Conservation (phyloP, 2,888 invertebrate genomes). For the Ormyrus pomaceus region DNA sequence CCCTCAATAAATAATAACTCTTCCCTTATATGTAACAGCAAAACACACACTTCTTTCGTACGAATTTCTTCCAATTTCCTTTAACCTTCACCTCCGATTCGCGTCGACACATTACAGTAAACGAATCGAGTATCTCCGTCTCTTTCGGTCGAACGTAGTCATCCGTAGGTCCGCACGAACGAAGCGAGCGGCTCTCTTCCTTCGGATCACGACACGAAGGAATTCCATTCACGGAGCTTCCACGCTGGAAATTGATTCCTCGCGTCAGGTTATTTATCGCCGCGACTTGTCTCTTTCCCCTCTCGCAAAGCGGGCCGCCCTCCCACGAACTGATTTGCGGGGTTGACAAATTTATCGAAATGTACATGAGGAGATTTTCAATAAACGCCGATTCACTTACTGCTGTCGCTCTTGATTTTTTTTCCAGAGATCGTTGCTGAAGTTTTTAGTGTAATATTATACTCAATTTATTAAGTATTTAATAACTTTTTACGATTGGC, state of each 20-base stretch:
- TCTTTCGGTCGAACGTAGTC: neutral
- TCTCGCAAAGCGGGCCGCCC: neutral
- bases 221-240: conserved; percentile 50
- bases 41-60: no score
- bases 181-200: conserved; percentile 12
- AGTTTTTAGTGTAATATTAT: no score
- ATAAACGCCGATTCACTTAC: conserved; percentile 29
- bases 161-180: neutral
- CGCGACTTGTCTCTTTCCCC: neutral
- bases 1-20: no score
- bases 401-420: no score
- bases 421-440: no score
- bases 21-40: no score
- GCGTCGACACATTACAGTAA: conserved; percentile 5
- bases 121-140: conserved; percentile 9
- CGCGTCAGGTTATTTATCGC: conserved; percentile 50
- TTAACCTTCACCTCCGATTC: neutral
- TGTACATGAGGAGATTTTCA: conserved; percentile 41
- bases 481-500: no score
- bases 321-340: conserved; percentile 24
- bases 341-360: conserved; percentile 53
- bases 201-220: neutral
- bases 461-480: no score
- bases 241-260: conserved; percentile 48
- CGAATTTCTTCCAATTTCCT: neutral